These are phyloP conservation scores for Agrenia bidenticulata DNA, from an alignment of 2,888 invertebrate genomes.

Conservation along the genomic window DNA sequence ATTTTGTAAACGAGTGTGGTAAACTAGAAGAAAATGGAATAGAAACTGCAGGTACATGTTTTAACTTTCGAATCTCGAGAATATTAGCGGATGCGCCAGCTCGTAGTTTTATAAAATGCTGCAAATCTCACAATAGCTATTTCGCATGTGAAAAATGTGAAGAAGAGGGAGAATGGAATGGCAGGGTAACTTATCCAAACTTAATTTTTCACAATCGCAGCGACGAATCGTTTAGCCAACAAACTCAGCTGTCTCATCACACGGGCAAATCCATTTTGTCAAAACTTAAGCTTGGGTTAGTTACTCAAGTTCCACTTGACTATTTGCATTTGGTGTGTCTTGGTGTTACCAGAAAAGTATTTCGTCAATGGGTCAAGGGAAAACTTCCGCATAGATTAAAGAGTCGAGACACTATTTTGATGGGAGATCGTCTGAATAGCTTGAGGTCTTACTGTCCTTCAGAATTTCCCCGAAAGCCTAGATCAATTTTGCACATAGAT, in stretches of 20 bases:
- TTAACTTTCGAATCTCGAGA: background rate
- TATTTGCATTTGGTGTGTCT: slow-evolving; percentile 37
- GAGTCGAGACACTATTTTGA: background rate
- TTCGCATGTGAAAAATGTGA: slow-evolving; percentile 11
- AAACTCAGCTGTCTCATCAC: slow-evolving; percentile 37
- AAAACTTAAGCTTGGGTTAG: slow-evolving; percentile 22
- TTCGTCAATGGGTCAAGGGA: slow-evolving; percentile 17
- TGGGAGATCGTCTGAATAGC: background rate
- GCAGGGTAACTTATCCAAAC: slow-evolving; percentile 1
- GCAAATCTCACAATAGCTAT: slow-evolving; percentile 6
- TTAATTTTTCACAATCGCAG: background rate
- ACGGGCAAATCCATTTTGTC: slow-evolving; percentile 17
- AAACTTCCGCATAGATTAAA: background rate
- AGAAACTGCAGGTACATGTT: background rate
- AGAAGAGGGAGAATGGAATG: background rate
- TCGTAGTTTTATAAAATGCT: slow-evolving; percentile 5
- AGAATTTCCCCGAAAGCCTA: slow-evolving; percentile 51
- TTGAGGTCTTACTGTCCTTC: background rate
- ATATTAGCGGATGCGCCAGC: slow-evolving; percentile 9
- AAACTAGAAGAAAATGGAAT: background rate
- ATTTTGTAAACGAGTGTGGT: background rate
- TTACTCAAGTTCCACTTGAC: slow-evolving; percentile 31
- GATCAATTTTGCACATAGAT: slow-evolving; percentile 44
- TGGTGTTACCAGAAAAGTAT: slow-evolving; percentile 29
- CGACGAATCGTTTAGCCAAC: slow-evolving; percentile 27